Percentiles rank a stretch among this genome's conserved stretches.
phyloP scores from a whole-genome alignment of 2,113 vertebrate species.

The Urocynchramus pylzowi region DNA sequence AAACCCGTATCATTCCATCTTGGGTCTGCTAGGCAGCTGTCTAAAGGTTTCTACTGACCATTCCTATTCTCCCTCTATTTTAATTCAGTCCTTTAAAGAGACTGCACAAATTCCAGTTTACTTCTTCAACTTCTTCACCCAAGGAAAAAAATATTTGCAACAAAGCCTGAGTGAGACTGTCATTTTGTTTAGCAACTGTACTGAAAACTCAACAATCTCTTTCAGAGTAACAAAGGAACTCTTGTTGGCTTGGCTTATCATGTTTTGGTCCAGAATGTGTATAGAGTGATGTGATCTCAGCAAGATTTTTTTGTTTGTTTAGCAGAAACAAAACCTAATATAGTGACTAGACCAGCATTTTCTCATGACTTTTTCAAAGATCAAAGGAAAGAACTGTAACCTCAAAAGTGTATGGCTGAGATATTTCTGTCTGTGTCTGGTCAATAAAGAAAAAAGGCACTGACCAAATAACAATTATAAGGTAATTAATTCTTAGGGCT shows the following conservation, averaged over 20 bases:
- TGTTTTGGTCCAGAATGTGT: constrained; percentile 56
- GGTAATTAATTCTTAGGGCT: constrained; percentile 45
- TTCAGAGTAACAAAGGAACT: constrained; percentile 68
- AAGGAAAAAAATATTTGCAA: constrained; percentile 43
- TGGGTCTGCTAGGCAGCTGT: constrained; percentile 72
- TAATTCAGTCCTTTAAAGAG: constrained; percentile 32
- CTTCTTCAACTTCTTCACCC: constrained; percentile 31
- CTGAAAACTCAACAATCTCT: constrained; percentile 42
- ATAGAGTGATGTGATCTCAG: constrained; percentile 73
- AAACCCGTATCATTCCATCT: constrained; percentile 70
- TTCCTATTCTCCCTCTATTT: constrained; percentile 41
- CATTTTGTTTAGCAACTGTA: constrained; percentile 61
- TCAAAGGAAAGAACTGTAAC: constrained; percentile 74
- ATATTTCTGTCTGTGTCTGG: constrained; percentile 53
- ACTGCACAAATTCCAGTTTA: constrained; percentile 1
- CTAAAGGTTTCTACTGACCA: constrained; percentile 56
- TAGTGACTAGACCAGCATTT: constrained; percentile 63
- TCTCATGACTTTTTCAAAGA: constrained; percentile 71
- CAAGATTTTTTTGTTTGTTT: constrained; percentile 71
- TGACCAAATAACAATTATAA: constrained; percentile 57
- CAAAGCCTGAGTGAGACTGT: constrained; percentile 52
- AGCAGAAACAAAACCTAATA: constrained; percentile 63
- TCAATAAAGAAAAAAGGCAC: constrained; percentile 59
- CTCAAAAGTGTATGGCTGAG: constrained; percentile 55
- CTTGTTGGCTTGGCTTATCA: constrained; percentile 76